These are phyloP conservation scores for Noctilio leporinus DNA, from an alignment of 2,113 vertebrate genomes.

Conservation along the genomic window DNA sequence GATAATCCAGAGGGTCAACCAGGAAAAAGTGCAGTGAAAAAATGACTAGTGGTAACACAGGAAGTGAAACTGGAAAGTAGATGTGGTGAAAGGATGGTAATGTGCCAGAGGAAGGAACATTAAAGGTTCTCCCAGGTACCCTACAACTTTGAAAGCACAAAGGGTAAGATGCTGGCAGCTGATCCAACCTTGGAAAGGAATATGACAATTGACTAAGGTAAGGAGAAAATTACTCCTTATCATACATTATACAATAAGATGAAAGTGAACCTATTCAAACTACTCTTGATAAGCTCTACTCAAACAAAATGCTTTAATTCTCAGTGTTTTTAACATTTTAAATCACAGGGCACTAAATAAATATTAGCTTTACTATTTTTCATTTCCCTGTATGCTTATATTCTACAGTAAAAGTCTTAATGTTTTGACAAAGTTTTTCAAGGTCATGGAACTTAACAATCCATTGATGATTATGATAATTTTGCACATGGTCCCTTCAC, in stretches of 20 bases:
- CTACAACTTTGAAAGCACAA: neutral
- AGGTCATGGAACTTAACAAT: neutral
- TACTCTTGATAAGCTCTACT: neutral
- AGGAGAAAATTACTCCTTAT: neutral
- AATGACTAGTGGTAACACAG: neutral
- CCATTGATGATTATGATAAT: neutral
- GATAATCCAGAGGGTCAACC: neutral
- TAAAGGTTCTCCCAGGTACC: neutral
- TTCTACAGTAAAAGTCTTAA: neutral
- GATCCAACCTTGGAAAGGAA: neutral
- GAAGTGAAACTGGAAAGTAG: neutral
- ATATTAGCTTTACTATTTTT: neutral
- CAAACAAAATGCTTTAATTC: neutral
- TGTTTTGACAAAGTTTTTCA: neutral
- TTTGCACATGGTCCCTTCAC: neutral
- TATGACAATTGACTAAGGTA: neutral
- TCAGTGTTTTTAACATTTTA: conserved; percentile 6
- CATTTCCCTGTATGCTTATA: neutral
- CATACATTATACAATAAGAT: neutral
- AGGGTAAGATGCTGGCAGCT: neutral
- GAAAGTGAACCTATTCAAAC: neutral
- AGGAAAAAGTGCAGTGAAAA: neutral
- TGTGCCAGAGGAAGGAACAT: neutral
- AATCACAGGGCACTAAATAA: neutral
- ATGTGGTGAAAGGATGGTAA: neutral